Percentiles rank a stretch among this genome's conserved stretches.
Evolutionary conservation across 1,140 invertebrate genomes (phyloP).

Genomic region (Drosophila pseudoobscura): DNA sequence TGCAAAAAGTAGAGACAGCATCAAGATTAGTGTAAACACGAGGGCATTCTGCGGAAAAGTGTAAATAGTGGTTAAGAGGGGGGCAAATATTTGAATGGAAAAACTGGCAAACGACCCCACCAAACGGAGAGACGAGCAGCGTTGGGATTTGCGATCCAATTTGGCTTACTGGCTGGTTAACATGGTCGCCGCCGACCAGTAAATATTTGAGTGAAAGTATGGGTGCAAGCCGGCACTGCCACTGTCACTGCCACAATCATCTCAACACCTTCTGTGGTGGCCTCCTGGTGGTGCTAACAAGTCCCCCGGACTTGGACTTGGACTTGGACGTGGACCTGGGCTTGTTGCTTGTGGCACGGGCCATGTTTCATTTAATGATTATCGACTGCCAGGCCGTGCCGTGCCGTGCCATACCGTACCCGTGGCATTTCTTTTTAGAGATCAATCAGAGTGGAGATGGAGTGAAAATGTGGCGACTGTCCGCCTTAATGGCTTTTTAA

Average conservation of each 20-base stretch:
- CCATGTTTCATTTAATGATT: constrained; percentile 41
- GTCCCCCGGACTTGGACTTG: neutral
- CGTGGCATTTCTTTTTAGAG: neutral
- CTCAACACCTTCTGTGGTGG: constrained; percentile 62
- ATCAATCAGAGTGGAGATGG: constrained; percentile 39
- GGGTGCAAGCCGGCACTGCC: constrained; percentile 12
- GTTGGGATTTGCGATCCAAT: constrained; percentile 60
- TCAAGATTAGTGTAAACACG: constrained; percentile 18
- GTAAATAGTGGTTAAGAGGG: too few relatives aligned
- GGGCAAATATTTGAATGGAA: constrained; percentile 24
- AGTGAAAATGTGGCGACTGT: constrained; percentile 37
- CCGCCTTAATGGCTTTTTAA: constrained; percentile 21
- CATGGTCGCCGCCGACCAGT: constrained; percentile 31
- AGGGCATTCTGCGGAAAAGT: neutral
- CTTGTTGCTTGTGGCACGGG: constrained; percentile 34
- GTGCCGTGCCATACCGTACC: neutral
- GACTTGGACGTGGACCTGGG: neutral
- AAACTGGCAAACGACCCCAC: neutral
- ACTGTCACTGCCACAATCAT: constrained; percentile 1
- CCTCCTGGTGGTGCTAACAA: constrained; percentile 33
- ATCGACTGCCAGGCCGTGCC: neutral
- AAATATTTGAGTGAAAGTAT: constrained; percentile 79
- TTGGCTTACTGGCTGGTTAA: constrained; percentile 47
- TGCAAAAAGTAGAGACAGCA: constrained; percentile 40
- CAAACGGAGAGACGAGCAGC: constrained; percentile 12